Conservation (phyloP, 1,140 invertebrate genomes). For the Solen grandis region DNA sequence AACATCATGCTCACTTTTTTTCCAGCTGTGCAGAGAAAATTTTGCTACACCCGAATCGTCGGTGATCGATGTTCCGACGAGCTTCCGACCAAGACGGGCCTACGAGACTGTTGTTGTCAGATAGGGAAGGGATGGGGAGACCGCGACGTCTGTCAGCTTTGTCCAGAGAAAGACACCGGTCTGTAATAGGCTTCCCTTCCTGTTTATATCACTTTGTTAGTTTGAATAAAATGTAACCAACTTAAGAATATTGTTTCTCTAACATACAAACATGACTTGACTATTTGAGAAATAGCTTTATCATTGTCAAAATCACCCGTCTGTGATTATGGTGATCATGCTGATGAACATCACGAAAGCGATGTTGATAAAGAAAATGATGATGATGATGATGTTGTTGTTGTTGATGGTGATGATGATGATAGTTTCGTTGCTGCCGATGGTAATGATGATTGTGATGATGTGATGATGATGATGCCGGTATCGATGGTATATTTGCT, state of each 20-base stretch:
- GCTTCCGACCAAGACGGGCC: conserved; percentile 87
- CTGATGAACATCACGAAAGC: too few species aligned
- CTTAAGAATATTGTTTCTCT: neutral
- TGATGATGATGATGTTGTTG: too few species aligned
- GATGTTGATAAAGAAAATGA: too few species aligned
- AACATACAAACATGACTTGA: neutral
- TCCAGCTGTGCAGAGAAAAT: conserved; percentile 78
- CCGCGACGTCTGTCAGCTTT: conserved; percentile 85
- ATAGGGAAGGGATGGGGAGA: conserved; percentile 91
- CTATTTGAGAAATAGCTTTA: too few species aligned
- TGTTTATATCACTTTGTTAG: neutral
- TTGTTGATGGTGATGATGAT: too few species aligned
- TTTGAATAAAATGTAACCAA: neutral
- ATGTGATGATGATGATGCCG: too few species aligned
- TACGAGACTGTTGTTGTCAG: conserved; percentile 91
- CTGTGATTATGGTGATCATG: too few species aligned
- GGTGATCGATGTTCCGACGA: conserved; percentile 87
- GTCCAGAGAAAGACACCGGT: conserved; percentile 83
- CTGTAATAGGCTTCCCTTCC: too few species aligned
- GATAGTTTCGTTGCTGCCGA: too few species aligned
- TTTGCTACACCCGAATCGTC: conserved; percentile 88
- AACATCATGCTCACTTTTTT: conserved; percentile 33
- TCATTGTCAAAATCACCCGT: too few species aligned
- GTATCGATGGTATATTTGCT: too few species aligned
- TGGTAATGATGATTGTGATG: too few species aligned